phyloP scores from a whole-genome alignment of 1,140 invertebrate species.

The Macrotrachela quadricornifera region DNA sequence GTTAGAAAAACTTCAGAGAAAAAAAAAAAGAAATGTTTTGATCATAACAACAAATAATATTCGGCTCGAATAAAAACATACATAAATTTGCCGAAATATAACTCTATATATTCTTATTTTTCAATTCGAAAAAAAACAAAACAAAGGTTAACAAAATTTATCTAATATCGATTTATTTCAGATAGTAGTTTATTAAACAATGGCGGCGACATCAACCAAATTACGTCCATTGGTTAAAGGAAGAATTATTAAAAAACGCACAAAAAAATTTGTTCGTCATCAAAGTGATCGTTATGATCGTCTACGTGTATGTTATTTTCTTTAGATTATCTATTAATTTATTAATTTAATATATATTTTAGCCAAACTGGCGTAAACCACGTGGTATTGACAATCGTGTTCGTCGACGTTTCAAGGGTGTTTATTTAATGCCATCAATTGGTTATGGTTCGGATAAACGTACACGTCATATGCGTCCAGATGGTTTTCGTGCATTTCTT shows the following conservation, averaged over 20 bases:
- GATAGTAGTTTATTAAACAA: no score
- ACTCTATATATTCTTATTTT: no score
- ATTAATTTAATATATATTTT: slow-evolving; percentile 12
- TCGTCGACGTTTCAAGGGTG: slow-evolving; percentile 89
- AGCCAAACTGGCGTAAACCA: slow-evolving; percentile 70
- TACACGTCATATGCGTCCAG: slow-evolving; percentile 83
- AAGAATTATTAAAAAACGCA: slow-evolving; percentile 75
- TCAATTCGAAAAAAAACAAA: no score
- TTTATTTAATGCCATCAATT: slow-evolving; percentile 93
- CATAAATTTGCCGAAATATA: no score
- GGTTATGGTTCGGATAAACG: slow-evolving; percentile 89
- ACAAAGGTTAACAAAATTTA: no score
- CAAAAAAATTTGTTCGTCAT: slow-evolving; percentile 83
- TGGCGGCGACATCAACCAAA: no score
- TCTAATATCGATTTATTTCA: no score
- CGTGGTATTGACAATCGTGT: slow-evolving; percentile 99
- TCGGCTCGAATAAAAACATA: no score
- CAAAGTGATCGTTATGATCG: slow-evolving; percentile 89
- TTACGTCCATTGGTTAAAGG: slow-evolving; percentile 3
- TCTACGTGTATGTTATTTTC: slow-evolving; percentile 47
- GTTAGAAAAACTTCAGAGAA: no score
- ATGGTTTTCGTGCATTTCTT: slow-evolving; percentile 81
- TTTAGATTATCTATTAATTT: not conserved
- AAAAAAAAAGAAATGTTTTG: no score
- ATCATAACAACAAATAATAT: no score